Evolutionary conservation across 2,797 vertebrate species (phyloP), one percentile per base, ranked within the genome.

Genomic region (Ambastaia sidthimunki): DNA sequence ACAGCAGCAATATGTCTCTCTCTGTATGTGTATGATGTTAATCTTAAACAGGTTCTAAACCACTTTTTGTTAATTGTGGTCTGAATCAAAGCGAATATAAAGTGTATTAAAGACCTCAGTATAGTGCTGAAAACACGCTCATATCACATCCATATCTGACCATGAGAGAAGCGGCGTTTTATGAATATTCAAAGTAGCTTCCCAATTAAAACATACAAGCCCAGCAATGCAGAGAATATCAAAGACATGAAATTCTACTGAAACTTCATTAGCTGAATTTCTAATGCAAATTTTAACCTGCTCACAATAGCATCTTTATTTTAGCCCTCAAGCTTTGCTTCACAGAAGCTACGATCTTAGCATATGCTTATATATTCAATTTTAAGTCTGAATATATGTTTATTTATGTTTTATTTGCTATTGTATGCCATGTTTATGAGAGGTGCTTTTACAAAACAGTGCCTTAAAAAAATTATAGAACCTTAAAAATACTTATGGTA

Each of bases 241-340:
- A 79, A 83, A 86, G 83, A 82, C 66, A 62, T 65, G 68, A 63
- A 78, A 74, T 59, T 65, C 57, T 67, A 16, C 63, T 82, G 71
- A 81, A 85, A 84, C 85, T 85, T 84, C 70, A 85, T 85, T n/a
- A 76, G 37, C 52, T 74, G 75, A 60, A 84, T 81, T 82, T 71
- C 71, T 23, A 52, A 74, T 82, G 76, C 78, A 78, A 76, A 68
- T 52, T 60, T 76, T 74, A 76, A 23, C 44, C 76, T 69, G 13
- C n/a, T 48, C 47, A 75, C 75, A 78, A 75, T 37, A 59, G 44
- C 62, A 47, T 76, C 7, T 70, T 52, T 70, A 63, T 52, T 75
- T 57, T 7, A 66, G 66, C 44, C 19, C 12, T 48, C 23, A 34
- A 18, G 47, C 47, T 25, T 23, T 47, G 37, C 52, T 65, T 80